Percentiles rank a stretch among this genome's conserved stretches.
These are phyloP conservation scores for Erpornis zantholeuca DNA, from an alignment of 2,113 vertebrate genomes.

Conservation along the genomic window DNA sequence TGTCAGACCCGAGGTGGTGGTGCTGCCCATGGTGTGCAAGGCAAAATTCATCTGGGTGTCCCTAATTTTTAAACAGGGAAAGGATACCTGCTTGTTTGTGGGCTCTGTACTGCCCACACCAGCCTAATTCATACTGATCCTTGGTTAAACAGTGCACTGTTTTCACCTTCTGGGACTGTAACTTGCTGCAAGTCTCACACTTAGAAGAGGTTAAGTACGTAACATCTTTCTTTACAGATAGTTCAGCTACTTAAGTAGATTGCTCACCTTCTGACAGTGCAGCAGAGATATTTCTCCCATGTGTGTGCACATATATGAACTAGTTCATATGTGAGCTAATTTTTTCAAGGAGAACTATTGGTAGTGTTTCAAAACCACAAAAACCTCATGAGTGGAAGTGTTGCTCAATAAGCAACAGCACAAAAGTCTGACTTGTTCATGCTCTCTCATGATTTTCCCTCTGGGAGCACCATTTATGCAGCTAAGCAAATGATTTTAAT, in stretches of 20 bases:
- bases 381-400: not conserved
- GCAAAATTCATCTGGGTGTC: not conserved
- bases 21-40: fast-evolving
- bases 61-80: not conserved
- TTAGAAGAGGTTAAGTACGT: not conserved
- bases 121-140: not conserved
- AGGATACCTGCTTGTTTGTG: not conserved
- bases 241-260: not conserved
- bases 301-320: not conserved
- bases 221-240: not conserved
- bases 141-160: not conserved
- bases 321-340: not conserved
- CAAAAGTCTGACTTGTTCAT: not conserved
- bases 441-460: not conserved
- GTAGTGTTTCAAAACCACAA: not conserved
- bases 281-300: not conserved
- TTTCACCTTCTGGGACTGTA: not conserved
- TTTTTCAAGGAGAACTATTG: not conserved
- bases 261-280: not conserved
- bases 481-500: not conserved
- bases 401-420: not conserved
- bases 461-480: not conserved
- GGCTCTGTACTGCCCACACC: fast-evolving
- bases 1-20: fast-evolving
- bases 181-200: not conserved